Evolutionary conservation across 2,888 invertebrate genomes (phyloP), one percentile per base, ranked within the genome.

Genomic region (Erebia ligea): DNA sequence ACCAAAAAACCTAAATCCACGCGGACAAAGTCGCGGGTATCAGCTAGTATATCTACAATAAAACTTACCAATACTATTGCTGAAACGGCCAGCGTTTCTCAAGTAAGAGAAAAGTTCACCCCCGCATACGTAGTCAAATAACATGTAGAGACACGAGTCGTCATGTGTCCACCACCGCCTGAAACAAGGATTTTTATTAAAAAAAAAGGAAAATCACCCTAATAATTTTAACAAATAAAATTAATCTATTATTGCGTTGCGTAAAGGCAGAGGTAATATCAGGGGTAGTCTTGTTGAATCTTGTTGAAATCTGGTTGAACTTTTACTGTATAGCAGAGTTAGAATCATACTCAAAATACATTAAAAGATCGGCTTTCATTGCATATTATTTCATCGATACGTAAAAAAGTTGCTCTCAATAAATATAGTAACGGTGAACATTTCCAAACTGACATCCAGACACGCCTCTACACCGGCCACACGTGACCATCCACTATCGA

Each of bases 91-190:
- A 50, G 98, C 97, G 85, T 98, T 98, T 79, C 99, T 95, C 76
- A 99, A 93, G 88, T 99, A 99, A 10, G 98, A 98, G 91, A 99
- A 99, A 40, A 99, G 95, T 89, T 99, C 99, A 11, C 99, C 99
- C 13, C 99, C 98, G 78, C 98, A 98, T 2, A 99, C 97, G 89
- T 98, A 99, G 88, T 99, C 99, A 86, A 99, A 97, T 72, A 99
- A 94, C 99, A 99, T 99, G 93, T 99, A 99, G 75, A 99, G 95
- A 86, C 97, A 97, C 68, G 96, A 95, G 80, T 97, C 96, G 86
- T 99, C 99, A 85, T 97, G 97, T 81, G 97, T 96, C 85, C 97
- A 97, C 97, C 98, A 98, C 81, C 97, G 95, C 91, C 99, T 99
- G 94, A 25, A 75, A 76, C 63, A 71, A 70, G 73, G 4, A 10